Base-by-base conservation (phyloP, 2,797 vertebrate genomes). In the Hylomyscus alleni region DNA sequence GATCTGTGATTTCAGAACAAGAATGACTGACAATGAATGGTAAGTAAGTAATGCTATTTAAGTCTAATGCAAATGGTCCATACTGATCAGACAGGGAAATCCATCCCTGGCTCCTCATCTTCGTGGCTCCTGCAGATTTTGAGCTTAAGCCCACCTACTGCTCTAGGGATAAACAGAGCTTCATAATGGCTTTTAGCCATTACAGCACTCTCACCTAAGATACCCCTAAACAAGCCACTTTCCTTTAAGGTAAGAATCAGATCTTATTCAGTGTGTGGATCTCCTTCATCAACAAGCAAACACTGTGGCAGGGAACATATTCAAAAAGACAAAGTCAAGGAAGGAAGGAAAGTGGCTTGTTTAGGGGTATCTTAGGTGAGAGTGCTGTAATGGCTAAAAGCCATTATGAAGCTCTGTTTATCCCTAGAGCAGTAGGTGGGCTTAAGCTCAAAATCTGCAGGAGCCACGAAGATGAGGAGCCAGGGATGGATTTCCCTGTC, bases 1-100 rank as follows among this genome's bases (percentile, higher is more conserved):
- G 93, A 92, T 60, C n/a, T 91, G 69, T 75, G 97, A 95, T 69
- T 97, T 95, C 52, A 90, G 80, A 92, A 60, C 58, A 86, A 83
- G 52, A 95, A 56, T 37, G 73, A 87, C 80, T 72, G 58, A 93
- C 93, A 94, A 67, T 50, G 76, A 93, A 93, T 85, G 77, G 88
- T 92, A 89, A 95, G 17, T 73, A 90, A 95, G 86, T 13, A 20
- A 37, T 90, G 95, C 83, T 96, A 83, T 96, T 95, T 96, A 44
- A 73, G 83, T 52, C 65, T 56, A 31, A 72, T 52, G 94, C 95
- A 85, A 84, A 96, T 17, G 65, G 31, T 52, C 93, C 89, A 26
- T 4, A 60, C 29, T 58, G 4, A 34, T 17, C 56, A 31, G 34
- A 73, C 12, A 37, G 34, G 26, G 72, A 50, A 15, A 80, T 14